Base-by-base conservation (phyloP, 2,797 vertebrate species). In the Trachops cirrhosus region DNA sequence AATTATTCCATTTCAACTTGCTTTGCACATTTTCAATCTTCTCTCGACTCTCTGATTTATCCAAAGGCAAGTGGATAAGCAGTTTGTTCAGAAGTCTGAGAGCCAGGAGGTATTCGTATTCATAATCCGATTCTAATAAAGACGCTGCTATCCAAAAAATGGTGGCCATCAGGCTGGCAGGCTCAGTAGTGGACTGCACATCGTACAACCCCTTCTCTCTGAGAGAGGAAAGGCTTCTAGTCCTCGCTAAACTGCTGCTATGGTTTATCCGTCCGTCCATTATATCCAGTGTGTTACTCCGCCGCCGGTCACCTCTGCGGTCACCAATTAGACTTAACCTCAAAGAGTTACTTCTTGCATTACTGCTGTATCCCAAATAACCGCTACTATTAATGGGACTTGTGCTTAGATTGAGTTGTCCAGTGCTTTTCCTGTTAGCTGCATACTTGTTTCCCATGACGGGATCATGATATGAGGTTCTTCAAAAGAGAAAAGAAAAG, bases 131-230 rank as follows among this genome's bases (percentile, higher is more conserved):
- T 98, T 99, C 99, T 0, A 99, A 98, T 94, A 99, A 98, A 0
- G 99, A 99, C 3, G 99, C 98, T 10, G 99, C 99, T 54, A 99
- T 99, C 99, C 99, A 99, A 98, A 99, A 99, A 84, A 99, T 99
- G 9, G 99, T 99, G 95, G 99, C 99, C 99, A 99, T 99, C 98
- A 99, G 98, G 97, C 99, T 99, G 52, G 99, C 98, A 29, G 99
- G 99, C 98, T 99, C 99, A 97, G 99, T 99, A 74, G 99, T 98
- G 41, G 99, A 99, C 91, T 98, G 98, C 97, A 98, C 98, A 91
- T 99, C 99, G 16, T 98, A 98, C 95, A 97, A 94, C 0, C 98
- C 99, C 71, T 99, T 99, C 98, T 99, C 99, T 96, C 99, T 97
- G 16, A 99, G 98, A 8, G 99, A 99, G 82, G 99, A 99, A 97